Evolutionary conservation across 2,888 invertebrate species (phyloP), one percentile per base, ranked within the genome.

Genomic region (Cancer borealis): DNA sequence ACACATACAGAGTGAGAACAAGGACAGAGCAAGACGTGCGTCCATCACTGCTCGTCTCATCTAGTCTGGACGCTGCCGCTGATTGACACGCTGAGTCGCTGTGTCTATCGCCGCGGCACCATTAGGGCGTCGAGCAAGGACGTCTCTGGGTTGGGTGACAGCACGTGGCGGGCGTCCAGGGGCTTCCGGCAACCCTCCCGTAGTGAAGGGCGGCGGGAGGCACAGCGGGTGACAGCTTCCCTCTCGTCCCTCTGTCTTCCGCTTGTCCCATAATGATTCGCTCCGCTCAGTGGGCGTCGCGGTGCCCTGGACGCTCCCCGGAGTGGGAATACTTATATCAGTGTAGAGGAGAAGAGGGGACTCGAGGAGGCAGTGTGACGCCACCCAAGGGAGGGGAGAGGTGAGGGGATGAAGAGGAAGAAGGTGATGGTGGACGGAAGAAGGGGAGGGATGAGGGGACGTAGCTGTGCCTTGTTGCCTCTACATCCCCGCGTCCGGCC

Each of bases 191-290:
- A 54, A 88, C 87, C 12, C 14, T 12, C 79, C 73, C 8, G 54
- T 30, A 4, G 92, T 92, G 92, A 92, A 92, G 88, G 87, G 88
- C 87, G 39, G 84, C 92, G 21, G n/a, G 88, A 54, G 88, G 87
- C 88, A 87, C 87, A 88, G 87, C 30, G 88, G n/a, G 39, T 39
- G 92, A 92, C 92, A 92, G 92, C 45, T 47, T 60, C 88, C 84
- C 92, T 54, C 88, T 21, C 88, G 45, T 60, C 60, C 49, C 92
- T 26, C 88, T 88, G 73, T 46, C n/a, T 79, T 47, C 79, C 92
- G 21, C 92, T 1, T 12, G 60, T 88, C 88, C 26, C 88, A 88
- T 49, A 92, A 87, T 92, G 87, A 26, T 92, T 87, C 88, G 88
- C 92, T 54, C 47, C 73, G 79, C 14, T 46, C 30, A 73, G 6